A percentile compares a stretch with the other conserved stretches of the same genome.
Conservation (phyloP, 2,113 vertebrate species). For the Pollachius pollachius region DNA sequence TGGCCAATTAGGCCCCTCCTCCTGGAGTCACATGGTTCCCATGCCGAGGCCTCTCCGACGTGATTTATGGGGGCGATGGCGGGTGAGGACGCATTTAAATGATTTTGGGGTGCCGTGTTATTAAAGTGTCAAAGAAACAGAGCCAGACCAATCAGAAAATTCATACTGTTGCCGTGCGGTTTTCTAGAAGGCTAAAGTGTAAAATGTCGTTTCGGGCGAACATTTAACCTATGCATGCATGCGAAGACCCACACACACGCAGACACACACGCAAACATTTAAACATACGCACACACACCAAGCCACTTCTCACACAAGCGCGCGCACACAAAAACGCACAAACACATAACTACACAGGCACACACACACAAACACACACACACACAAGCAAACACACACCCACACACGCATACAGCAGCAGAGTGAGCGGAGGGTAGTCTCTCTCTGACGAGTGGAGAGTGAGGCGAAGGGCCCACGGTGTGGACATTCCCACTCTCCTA, state of each 20-base stretch:
- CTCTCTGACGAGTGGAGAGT: constrained; percentile 23
- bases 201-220: too few relatives aligned
- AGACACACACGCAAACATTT: neutral
- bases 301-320: too few relatives aligned
- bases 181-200: neutral
- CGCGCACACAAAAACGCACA: neutral
- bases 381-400: neutral
- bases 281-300: constrained; percentile 6
- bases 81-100: constrained; percentile 13
- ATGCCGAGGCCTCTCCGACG: constrained; percentile 4
- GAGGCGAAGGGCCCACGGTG: constrained; percentile 26
- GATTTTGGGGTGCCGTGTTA: constrained; percentile 9
- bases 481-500: constrained; percentile 51
- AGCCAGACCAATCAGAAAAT: neutral
- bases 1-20: constrained; percentile 8
- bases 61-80: neutral
- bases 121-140: neutral
- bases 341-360: neutral
- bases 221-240: neutral
- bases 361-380: neutral
- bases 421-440: constrained; percentile 3
- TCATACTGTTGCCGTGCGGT: neutral
- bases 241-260: neutral
- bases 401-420: neutral
- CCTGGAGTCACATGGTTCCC: neutral